phyloP scores from a whole-genome alignment of 2,113 vertebrate species.

The Notothenia coriiceps region DNA sequence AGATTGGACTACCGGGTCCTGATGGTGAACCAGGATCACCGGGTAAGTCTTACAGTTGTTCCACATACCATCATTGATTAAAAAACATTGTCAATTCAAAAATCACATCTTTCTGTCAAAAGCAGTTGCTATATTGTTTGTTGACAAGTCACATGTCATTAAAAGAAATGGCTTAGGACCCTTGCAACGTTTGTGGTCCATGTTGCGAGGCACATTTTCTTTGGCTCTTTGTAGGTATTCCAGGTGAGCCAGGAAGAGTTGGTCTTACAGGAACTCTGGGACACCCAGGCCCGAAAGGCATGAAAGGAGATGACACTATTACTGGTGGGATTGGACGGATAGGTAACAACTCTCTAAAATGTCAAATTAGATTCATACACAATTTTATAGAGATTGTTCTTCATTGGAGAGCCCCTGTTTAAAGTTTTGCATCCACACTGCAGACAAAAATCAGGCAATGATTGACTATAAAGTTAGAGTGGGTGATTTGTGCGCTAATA shows the following conservation, averaged over 20 bases:
- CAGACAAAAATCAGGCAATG: not conserved
- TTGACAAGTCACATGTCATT: not conserved
- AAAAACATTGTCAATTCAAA: not conserved
- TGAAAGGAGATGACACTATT: constrained; percentile 57
- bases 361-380: not conserved
- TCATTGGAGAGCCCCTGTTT: not conserved
- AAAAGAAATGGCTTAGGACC: not conserved
- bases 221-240: constrained; percentile 30
- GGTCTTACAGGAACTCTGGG: constrained; percentile 37
- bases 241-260: constrained; percentile 49
- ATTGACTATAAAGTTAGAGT: not conserved
- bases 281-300: constrained; percentile 64
- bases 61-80: not conserved
- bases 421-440: not conserved
- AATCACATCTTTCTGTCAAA: not conserved
- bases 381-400: not conserved
- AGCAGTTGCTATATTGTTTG: not conserved
- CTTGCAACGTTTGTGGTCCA: not conserved
- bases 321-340: constrained; percentile 64
- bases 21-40: constrained; percentile 63
- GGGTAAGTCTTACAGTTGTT: constrained; percentile 56
- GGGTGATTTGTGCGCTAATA: not conserved
- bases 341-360: constrained; percentile 57
- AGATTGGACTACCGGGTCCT: constrained; percentile 49
- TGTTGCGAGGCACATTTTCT: not conserved